A percentile compares a stretch with the other conserved stretches of the same genome.
Evolutionary conservation across 2,113 vertebrate species (phyloP).

Genomic region (Pomatorhinus ruficollis): DNA sequence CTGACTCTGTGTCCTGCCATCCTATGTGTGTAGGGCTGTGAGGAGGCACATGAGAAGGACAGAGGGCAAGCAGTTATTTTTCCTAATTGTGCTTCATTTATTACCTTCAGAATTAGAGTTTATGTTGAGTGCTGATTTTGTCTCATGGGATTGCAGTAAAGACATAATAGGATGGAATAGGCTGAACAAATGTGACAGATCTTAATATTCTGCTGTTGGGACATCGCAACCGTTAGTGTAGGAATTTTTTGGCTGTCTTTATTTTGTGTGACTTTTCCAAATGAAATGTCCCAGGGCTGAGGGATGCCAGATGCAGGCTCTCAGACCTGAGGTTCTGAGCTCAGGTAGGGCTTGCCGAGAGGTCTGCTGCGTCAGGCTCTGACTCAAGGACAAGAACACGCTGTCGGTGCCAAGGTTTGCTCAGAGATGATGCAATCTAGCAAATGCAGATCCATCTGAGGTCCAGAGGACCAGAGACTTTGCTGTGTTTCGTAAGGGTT

Average conservation of each 20-base stretch:
- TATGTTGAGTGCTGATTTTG: not conserved
- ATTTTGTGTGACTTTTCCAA: not conserved
- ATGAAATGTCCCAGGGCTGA: not conserved
- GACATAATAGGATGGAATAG: not conserved
- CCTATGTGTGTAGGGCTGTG: not conserved
- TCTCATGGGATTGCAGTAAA: not conserved
- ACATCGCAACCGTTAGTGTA: not conserved
- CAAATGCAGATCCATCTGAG: not conserved
- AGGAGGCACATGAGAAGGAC: not conserved
- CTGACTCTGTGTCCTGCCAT: not conserved
- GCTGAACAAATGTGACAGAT: not conserved
- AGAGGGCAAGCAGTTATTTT: not conserved
- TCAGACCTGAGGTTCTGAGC: not conserved
- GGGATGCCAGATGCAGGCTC: not conserved
- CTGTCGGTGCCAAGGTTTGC: not conserved
- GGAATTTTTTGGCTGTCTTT: not conserved
- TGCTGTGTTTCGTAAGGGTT: not conserved
- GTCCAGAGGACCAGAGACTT: not conserved
- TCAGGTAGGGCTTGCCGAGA: not conserved
- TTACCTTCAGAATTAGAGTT: not conserved
- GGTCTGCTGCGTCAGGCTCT: not conserved
- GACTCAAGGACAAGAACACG: not conserved
- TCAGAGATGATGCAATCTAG: not conserved
- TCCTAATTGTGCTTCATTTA: not conserved
- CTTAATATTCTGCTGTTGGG: not conserved